Evolutionary conservation across 2,888 invertebrate species (phyloP).

Genomic region (Bibio marci): DNA sequence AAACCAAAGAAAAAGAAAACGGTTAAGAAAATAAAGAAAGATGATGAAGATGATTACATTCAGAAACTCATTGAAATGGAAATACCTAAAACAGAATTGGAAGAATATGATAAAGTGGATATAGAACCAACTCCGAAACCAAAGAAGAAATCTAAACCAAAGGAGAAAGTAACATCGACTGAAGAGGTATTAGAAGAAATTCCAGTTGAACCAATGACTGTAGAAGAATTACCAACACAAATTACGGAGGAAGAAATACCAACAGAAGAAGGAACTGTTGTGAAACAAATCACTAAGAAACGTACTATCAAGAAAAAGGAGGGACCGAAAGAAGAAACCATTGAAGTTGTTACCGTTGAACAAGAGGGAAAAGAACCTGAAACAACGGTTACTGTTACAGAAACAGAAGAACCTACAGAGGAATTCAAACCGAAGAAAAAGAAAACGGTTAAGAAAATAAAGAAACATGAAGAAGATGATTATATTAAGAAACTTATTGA

Average conservation of each 20-base stretch:
- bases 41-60: constrained; percentile 19
- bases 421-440: constrained; percentile 4
- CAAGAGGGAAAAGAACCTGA: constrained; percentile 18
- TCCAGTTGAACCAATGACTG: too few species aligned
- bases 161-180: constrained; percentile 14
- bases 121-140: background rate
- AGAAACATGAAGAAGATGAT: constrained; percentile 18
- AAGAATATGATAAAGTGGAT: constrained; percentile 5
- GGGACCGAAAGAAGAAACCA: constrained; percentile 20
- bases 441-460: constrained; percentile 6
- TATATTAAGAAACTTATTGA: constrained; percentile 22
- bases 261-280: background rate
- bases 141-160: constrained; percentile 12
- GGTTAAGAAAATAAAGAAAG: constrained; percentile 12
- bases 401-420: constrained; percentile 11
- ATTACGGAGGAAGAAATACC: constrained; percentile 5
- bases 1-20: constrained; percentile 5
- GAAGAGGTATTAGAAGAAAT: too few species aligned
- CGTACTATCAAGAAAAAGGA: constrained; percentile 22
- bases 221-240: background rate
- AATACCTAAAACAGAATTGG: constrained; percentile 13
- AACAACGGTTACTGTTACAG: constrained; percentile 18
- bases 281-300: constrained; percentile 16
- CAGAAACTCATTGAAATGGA: constrained; percentile 23
- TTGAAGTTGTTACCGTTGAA: constrained; percentile 1